phyloP scores from a whole-genome alignment of 2,113 vertebrate species.

The Phodopus roborovskii region DNA sequence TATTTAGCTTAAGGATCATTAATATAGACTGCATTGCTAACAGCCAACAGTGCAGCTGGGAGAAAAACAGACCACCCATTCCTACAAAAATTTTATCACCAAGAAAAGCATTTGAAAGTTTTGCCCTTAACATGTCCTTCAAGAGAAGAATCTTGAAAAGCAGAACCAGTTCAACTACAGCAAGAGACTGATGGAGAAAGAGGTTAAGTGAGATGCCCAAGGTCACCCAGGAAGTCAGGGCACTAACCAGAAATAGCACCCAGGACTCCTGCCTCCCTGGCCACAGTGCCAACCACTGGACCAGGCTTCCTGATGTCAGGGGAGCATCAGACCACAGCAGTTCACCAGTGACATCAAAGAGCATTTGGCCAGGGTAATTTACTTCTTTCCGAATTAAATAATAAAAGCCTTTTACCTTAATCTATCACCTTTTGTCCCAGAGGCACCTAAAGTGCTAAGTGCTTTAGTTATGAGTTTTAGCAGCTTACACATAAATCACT shows the following conservation, averaged over 20 bases:
- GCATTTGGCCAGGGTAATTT: slow-evolving; percentile 79
- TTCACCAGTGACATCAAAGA: slow-evolving; percentile 77
- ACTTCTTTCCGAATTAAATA: slow-evolving; percentile 82
- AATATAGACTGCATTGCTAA: background rate
- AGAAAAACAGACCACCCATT: slow-evolving; percentile 48
- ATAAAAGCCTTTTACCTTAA: slow-evolving; percentile 80
- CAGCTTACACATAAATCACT: slow-evolving; percentile 77
- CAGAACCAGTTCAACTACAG: background rate
- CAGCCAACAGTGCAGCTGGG: background rate
- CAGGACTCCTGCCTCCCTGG: slow-evolving; percentile 67
- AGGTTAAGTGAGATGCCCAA: slow-evolving; percentile 76
- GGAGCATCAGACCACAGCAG: slow-evolving; percentile 74
- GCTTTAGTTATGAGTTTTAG: slow-evolving; percentile 78
- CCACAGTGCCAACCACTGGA: slow-evolving; percentile 73
- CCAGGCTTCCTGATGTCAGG: slow-evolving; percentile 74
- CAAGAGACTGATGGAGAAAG: slow-evolving; percentile 62
- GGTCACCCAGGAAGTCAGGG: slow-evolving; percentile 74
- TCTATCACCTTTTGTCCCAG: slow-evolving; percentile 81
- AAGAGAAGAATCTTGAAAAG: slow-evolving; percentile 9
- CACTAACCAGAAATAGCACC: slow-evolving; percentile 79
- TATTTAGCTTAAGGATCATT: background rate
- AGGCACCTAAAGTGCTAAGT: slow-evolving; percentile 77
- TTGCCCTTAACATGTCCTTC: slow-evolving; percentile 38
- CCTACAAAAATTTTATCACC: slow-evolving; percentile 29
- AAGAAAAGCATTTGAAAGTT: slow-evolving; percentile 40